A percentile compares a stretch with the other conserved stretches of the same genome.
Conservation (phyloP, 2,888 invertebrate species). For the Hirtodrosophila alboralis region DNA sequence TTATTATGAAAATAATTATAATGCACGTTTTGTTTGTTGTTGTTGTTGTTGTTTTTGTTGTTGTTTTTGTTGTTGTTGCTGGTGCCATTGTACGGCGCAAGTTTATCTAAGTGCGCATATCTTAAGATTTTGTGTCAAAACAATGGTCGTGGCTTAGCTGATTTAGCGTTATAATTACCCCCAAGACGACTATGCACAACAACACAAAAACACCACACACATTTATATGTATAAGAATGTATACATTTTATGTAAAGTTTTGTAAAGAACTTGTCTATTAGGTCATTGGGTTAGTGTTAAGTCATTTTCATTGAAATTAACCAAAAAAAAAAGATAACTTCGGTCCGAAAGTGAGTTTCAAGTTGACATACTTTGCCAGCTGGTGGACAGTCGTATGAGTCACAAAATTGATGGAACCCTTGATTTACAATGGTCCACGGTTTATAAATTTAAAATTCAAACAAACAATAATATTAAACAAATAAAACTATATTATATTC, state of each 20-base stretch:
- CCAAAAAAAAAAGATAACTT: slow-evolving; percentile 26
- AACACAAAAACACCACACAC: slow-evolving; percentile 36
- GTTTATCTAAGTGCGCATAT: slow-evolving; percentile 78
- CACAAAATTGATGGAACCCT: slow-evolving; percentile 20
- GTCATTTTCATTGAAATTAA: slow-evolving; percentile 77
- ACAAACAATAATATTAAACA: too few species aligned
- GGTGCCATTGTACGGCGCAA: slow-evolving; percentile 66
- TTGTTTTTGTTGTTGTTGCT: slow-evolving; percentile 25
- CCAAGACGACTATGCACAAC: slow-evolving; percentile 49
- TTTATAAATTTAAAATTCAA: too few species aligned
- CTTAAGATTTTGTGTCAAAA: slow-evolving; percentile 61
- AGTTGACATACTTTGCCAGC: slow-evolving; percentile 43
- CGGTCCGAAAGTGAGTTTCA: slow-evolving; percentile 47
- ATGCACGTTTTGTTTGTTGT: slow-evolving; percentile 61
- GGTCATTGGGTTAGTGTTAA: slow-evolving; percentile 79
- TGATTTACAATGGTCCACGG: not conserved
- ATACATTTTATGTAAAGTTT: slow-evolving; percentile 46
- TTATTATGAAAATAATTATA: slow-evolving; percentile 80
- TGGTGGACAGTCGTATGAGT: slow-evolving; percentile 22
- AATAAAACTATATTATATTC: too few species aligned
- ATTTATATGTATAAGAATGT: slow-evolving; percentile 8
- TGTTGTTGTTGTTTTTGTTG: slow-evolving; percentile 22
- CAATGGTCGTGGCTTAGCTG: slow-evolving; percentile 72
- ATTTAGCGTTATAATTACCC: slow-evolving; percentile 78
- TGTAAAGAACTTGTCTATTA: slow-evolving; percentile 76